Evolutionary conservation across 1,140 invertebrate species (phyloP).

Genomic region (Drosophila orena): DNA sequence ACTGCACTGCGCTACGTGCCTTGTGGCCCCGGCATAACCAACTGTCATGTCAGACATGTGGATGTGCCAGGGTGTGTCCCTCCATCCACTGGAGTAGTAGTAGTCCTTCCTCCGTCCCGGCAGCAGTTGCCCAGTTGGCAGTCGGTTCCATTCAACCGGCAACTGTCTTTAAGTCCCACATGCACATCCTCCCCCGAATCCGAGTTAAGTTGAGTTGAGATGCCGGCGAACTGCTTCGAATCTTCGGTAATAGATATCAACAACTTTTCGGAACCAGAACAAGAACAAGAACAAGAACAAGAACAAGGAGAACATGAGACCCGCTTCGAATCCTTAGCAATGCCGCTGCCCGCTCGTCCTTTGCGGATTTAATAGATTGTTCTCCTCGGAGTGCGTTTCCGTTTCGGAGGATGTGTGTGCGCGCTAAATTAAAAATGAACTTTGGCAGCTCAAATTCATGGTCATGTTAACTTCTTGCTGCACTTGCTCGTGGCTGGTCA

Average conservation of each 20-base stretch:
- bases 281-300: too few species aligned
- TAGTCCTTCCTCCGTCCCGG: not conserved
- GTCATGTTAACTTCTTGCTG: slow-evolving; percentile 78
- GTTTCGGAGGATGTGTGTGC: slow-evolving; percentile 14
- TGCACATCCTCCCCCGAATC: slow-evolving; percentile 5
- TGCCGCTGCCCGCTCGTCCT: slow-evolving; percentile 5
- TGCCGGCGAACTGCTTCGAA: slow-evolving; percentile 75
- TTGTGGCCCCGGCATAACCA: slow-evolving; percentile 61
- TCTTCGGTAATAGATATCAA: slow-evolving; percentile 80
- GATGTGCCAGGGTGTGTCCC: slow-evolving; percentile 4
- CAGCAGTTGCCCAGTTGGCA: slow-evolving; percentile 32
- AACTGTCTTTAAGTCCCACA: slow-evolving; percentile 68
- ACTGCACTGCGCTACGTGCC: slow-evolving; percentile 80
- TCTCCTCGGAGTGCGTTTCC: slow-evolving; percentile 43
- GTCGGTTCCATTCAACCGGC: slow-evolving; percentile 72
- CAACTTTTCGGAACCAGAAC: slow-evolving; percentile 65
- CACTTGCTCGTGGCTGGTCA: slow-evolving; percentile 59
- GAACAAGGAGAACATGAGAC: slow-evolving; percentile 29
- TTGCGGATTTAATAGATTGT: slow-evolving; percentile 68
- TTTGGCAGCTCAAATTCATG: slow-evolving; percentile 78
- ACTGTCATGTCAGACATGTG: slow-evolving; percentile 72
- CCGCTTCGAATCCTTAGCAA: slow-evolving; percentile 4
- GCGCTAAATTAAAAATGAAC: slow-evolving; percentile 77
- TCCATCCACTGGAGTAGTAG: too few species aligned
- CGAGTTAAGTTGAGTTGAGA: slow-evolving; percentile 73